Evolutionary conservation across 1,140 invertebrate species (phyloP).

Genomic region (Drosophila lacteicornis): DNA sequence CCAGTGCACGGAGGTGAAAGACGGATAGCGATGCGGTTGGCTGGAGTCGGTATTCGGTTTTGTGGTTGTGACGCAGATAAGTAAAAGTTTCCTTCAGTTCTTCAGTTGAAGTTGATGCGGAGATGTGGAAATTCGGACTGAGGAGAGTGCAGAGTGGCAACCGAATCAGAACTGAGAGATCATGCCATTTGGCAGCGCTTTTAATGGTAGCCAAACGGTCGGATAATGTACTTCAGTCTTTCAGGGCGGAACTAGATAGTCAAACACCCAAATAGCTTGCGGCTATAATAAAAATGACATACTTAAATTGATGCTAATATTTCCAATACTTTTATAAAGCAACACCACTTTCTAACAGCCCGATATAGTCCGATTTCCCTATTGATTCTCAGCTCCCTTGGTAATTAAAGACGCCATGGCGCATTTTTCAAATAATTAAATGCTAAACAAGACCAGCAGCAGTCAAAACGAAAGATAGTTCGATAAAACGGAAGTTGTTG

Average conservation of each 20-base stretch:
- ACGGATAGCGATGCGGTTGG: constrained; percentile 23
- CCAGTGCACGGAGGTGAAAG: constrained; percentile 9
- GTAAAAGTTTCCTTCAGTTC: constrained; percentile 63
- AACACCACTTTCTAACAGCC: neutral
- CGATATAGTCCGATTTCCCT: constrained; percentile 8
- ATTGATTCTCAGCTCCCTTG: constrained; percentile 4
- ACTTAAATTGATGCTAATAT: too few relatives aligned
- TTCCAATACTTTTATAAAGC: neutral
- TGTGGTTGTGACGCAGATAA: constrained; percentile 69
- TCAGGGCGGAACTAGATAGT: too few relatives aligned
- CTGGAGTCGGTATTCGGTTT: constrained; percentile 39
- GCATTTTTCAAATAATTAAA: constrained; percentile 65
- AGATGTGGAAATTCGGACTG: constrained; percentile 42
- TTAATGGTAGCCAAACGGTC: too few relatives aligned
- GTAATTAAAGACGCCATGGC: constrained; percentile 40
- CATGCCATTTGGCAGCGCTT: constrained; percentile 65
- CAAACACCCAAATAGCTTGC: too few relatives aligned
- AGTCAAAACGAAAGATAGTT: neutral
- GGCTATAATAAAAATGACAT: too few relatives aligned
- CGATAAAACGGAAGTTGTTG: constrained; percentile 26
- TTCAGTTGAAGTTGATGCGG: constrained; percentile 35
- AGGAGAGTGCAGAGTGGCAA: constrained; percentile 20
- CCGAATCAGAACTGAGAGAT: constrained; percentile 68
- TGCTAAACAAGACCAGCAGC: constrained; percentile 19
- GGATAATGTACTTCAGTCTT: too few relatives aligned